These are phyloP conservation scores for Panorpa germanica DNA, from an alignment of 2,888 invertebrate genomes.

Conservation along the genomic window DNA sequence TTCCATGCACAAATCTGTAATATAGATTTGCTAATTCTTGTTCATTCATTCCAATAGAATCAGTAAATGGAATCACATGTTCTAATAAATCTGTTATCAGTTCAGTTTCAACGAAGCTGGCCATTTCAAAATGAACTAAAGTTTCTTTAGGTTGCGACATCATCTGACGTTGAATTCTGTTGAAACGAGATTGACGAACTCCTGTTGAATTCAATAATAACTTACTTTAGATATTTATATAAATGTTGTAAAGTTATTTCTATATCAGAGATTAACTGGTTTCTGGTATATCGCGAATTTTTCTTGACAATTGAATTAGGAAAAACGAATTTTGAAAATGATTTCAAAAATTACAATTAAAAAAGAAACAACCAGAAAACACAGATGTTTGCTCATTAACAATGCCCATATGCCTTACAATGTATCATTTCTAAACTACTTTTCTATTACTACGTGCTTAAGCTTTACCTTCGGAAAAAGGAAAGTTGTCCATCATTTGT, in stretches of 20 bases:
- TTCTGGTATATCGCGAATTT: constrained; percentile 2
- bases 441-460: constrained; percentile 13
- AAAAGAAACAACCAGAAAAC: not conserved
- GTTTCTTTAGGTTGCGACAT: constrained; percentile 34
- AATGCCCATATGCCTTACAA: not conserved
- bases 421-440: not conserved
- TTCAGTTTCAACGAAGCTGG: constrained; percentile 57
- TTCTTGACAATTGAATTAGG: constrained; percentile 1
- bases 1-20: constrained; percentile 46
- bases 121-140: constrained; percentile 70
- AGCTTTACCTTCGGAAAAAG: constrained; percentile 1
- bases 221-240: not conserved
- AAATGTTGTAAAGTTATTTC: constrained; percentile 4
- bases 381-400: not conserved
- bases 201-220: constrained; percentile 24
- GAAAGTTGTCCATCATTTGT: constrained; percentile 73
- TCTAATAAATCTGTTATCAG: constrained; percentile 44
- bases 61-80: constrained; percentile 50
- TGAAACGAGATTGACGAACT: constrained; percentile 38
- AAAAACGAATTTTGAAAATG: constrained; percentile 5
- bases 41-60: constrained; percentile 78
- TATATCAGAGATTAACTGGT: not conserved
- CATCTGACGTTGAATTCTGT: constrained; percentile 47
- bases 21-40: constrained; percentile 66
- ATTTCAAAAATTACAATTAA: not conserved